Evolutionary conservation across 1,140 invertebrate species (phyloP), one percentile per base, ranked within the genome.

Genomic region (Armadillidium nasatum): DNA sequence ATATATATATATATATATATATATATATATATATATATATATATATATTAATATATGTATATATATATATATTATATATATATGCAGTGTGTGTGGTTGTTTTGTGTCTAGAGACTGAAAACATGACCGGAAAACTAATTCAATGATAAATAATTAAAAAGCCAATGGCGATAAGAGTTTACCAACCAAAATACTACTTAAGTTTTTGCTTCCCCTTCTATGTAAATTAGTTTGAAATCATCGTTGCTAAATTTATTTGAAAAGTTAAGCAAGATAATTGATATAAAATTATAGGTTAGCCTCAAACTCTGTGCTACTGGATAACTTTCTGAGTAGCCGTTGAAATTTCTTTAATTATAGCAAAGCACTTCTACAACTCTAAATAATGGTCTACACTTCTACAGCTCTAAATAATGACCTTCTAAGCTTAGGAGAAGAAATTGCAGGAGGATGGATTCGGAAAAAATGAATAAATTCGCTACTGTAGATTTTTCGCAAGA

Each of bases 231-330:
- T 33, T 33, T 33, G 33, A 33, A 33, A 33, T 33, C 33, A 60
- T 19, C 19, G 19, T 60, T 60, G 19, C 50, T 60, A 15, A 60
- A 60, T 60, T 60, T 60, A 60, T 60, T 60, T 13, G 50, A 60
- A 60, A 60, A 60, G 11, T 7, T 60, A 15, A 60, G 11, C 50
- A 60, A 15, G 50, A 60, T 60, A 60, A 60, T 60, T 60, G 50
- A 60, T 60, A 60, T 60, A 60, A 60, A 60, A 60, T 60, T 60
- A 60, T 60, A 60, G 19, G 50, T 60, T 60, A 13, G 11, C 50
- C 11, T 60, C 19, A 19, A 15, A 15, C 50, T 13, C 33, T 60
- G 50, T 60, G 50, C 50, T 60, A 60, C 50, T 60, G 50, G 50
- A 60, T 60, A 60, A 60, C 50, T 60, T 60, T 60, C 50, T 60